Conservation (phyloP, 1,140 invertebrate genomes). For the Paralvinella palmiformis region DNA sequence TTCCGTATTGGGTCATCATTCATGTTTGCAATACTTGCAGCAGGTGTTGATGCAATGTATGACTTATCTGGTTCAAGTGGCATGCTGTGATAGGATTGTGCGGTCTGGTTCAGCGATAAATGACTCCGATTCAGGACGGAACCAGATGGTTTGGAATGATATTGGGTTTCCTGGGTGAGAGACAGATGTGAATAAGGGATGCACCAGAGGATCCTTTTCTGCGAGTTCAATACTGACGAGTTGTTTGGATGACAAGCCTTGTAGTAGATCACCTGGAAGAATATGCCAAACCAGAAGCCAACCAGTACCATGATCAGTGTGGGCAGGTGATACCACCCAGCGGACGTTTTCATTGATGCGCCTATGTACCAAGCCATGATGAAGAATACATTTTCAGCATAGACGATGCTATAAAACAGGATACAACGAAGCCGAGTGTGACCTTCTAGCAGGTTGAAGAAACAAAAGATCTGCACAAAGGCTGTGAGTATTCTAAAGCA, state of each 20-base stretch:
- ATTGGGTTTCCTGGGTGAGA: no score
- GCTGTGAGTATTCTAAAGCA: conserved; percentile 65
- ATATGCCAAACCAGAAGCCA: conserved; percentile 32
- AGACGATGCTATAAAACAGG: conserved; percentile 60
- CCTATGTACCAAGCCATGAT: conserved; percentile 53
- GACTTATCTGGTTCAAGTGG: no score
- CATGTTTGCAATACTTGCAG: no score
- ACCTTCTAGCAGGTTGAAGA: conserved; percentile 62
- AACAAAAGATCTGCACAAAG: conserved; percentile 67
- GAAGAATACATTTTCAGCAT: conserved; percentile 60
- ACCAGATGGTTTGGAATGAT: no score
- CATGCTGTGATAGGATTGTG: no score
- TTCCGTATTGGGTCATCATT: no score
- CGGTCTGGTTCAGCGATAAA: no score
- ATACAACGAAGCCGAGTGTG: conserved; percentile 57
- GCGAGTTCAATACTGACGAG: no score
- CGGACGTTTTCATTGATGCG: not conserved
- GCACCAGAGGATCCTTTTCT: no score
- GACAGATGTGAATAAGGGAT: no score
- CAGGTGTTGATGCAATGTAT: no score
- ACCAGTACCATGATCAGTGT: conserved; percentile 32
- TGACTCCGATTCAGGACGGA: no score
- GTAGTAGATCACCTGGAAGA: conserved; percentile 38
- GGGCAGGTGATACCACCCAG: conserved; percentile 31
- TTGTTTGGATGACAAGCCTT: conserved; percentile 34